Evolutionary conservation across 2,888 invertebrate species (phyloP).

Genomic region (Philaethria dido): DNA sequence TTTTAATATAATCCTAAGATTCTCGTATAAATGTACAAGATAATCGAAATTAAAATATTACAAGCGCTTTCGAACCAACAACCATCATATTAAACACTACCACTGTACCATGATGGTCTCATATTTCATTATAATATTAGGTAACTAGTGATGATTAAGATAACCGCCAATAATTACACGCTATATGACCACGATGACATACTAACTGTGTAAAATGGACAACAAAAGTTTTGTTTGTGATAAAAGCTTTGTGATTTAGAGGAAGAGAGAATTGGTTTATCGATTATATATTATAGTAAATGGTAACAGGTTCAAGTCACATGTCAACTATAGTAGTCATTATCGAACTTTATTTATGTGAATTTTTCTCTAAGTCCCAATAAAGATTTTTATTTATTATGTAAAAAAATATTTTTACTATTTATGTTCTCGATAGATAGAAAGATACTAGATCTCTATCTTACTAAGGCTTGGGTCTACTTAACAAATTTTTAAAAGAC

Average conservation of each 20-base stretch:
- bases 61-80: background rate
- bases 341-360: too few relatives aligned
- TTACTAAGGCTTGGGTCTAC: too few relatives aligned
- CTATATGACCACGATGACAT: conserved; percentile 26
- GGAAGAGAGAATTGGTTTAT: background rate
- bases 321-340: too few relatives aligned
- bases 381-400: too few relatives aligned
- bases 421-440: too few relatives aligned
- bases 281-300: too few relatives aligned
- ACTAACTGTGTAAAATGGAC: conserved; percentile 15
- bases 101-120: background rate
- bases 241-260: conserved; percentile 21
- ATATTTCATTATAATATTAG: background rate
- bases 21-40: too few relatives aligned
- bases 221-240: conserved; percentile 14
- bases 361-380: too few relatives aligned
- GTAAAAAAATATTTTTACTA: too few relatives aligned
- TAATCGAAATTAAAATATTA: background rate
- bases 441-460: too few relatives aligned
- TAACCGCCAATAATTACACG: conserved; percentile 21
- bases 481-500: too few relatives aligned
- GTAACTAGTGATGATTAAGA: background rate
- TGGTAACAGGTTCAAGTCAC: background rate
- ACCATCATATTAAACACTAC: background rate
- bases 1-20: too few relatives aligned